Evolutionary conservation across 2,113 vertebrate species (phyloP).

Genomic region (Cygnus buccinator): DNA sequence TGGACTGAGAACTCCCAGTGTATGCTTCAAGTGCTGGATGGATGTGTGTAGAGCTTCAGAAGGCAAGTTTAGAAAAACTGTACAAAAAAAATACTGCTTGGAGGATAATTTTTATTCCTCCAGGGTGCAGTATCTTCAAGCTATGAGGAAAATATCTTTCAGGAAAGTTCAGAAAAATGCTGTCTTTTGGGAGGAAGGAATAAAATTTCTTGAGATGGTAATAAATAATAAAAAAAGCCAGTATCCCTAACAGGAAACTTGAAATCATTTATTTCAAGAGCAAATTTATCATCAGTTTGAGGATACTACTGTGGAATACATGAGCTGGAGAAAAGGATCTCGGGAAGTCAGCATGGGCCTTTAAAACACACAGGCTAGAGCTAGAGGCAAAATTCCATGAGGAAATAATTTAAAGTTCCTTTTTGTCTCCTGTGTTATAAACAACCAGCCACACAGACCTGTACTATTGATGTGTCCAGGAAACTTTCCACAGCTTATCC

Average conservation of each 20-base stretch:
- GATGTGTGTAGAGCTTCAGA: neutral
- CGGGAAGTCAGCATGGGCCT: neutral
- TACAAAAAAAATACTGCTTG: neutral
- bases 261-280: neutral
- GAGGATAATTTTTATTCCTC: neutral
- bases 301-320: neutral
- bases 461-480: neutral
- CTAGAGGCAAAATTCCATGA: neutral
- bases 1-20: neutral
- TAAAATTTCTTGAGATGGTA: neutral
- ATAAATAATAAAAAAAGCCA: neutral
- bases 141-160: neutral
- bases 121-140: neutral
- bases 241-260: neutral
- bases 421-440: neutral
- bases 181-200: neutral
- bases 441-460: neutral
- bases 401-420: neutral
- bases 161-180: neutral
- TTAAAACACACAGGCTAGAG: neutral
- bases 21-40: neutral
- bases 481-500: neutral
- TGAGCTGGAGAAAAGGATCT: neutral
- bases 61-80: neutral
- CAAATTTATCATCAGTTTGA: neutral